Conservation (phyloP, 2,113 vertebrate species). For the Astur gentilis region DNA sequence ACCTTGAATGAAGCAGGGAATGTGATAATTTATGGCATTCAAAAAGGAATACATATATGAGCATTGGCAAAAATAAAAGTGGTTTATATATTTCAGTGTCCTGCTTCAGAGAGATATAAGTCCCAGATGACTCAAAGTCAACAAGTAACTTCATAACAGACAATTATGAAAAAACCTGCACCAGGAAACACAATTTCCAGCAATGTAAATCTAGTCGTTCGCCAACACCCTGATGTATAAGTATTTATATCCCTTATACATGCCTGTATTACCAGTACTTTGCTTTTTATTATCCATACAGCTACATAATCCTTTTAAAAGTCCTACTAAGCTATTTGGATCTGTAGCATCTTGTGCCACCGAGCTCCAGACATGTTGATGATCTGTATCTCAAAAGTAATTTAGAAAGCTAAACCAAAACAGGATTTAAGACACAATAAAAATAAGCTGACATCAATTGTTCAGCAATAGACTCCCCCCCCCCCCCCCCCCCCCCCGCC, state of each 20-base stretch:
- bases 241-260: not conserved
- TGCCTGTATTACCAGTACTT: not conserved
- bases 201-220: not conserved
- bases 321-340: not conserved
- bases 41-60: not conserved
- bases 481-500: too few relatives aligned
- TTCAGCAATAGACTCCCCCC: fast-evolving
- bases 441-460: not conserved
- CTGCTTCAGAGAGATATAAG: not conserved
- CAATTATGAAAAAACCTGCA: not conserved
- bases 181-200: not conserved
- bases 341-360: not conserved
- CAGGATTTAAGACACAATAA: not conserved
- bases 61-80: not conserved
- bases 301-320: not conserved
- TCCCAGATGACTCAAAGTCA: not conserved
- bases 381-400: not conserved
- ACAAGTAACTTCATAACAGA: not conserved
- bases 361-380: not conserved
- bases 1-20: not conserved
- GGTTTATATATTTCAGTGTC: not conserved
- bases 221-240: not conserved
- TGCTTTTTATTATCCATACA: not conserved
- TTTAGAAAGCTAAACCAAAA: not conserved
- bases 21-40: not conserved